Evolutionary conservation across 1,140 invertebrate genomes (phyloP).

Genomic region (Capitella teleta): DNA sequence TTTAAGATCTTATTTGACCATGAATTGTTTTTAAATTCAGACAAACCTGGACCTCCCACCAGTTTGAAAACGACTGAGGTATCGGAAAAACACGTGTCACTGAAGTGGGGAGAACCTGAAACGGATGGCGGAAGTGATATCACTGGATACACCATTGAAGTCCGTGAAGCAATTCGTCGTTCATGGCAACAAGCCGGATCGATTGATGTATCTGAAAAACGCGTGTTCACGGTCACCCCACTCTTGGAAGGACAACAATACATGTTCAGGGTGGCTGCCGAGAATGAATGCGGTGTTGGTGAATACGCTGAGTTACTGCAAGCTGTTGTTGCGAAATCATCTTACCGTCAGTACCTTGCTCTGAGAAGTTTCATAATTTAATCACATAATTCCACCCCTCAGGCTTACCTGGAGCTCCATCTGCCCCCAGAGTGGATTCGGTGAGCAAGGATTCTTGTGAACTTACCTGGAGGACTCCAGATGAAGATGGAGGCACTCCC

Average conservation of each 20-base stretch:
- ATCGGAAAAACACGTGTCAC: constrained; percentile 80
- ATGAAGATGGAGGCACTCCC: constrained; percentile 71
- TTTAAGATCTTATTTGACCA: too few relatives aligned
- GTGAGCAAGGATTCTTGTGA: constrained; percentile 87
- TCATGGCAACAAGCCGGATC: constrained; percentile 9
- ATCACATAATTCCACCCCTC: too few relatives aligned
- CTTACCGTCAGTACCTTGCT: too few relatives aligned
- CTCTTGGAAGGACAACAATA: constrained; percentile 76
- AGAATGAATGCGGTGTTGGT: constrained; percentile 54
- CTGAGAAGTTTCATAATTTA: too few relatives aligned
- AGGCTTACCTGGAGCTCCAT: constrained; percentile 80
- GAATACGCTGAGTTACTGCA: constrained; percentile 11
- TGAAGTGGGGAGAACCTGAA: constrained; percentile 83
- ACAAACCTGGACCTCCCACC: constrained; percentile 73
- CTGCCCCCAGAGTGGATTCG: constrained; percentile 76
- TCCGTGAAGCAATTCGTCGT: constrained; percentile 38
- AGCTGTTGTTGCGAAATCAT: constrained; percentile 11
- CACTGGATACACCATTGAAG: constrained; percentile 52
- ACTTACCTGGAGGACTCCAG: constrained; percentile 66
- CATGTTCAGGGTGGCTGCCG: constrained; percentile 91
- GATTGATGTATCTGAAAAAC: constrained; percentile 3
- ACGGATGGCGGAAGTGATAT: constrained; percentile 88
- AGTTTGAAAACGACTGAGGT: constrained; percentile 82
- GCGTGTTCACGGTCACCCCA: constrained; percentile 7
- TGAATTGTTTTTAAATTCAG: constrained; percentile 6